Evolutionary conservation across 2,113 vertebrate species (phyloP).

Genomic region (Alectura lathami): DNA sequence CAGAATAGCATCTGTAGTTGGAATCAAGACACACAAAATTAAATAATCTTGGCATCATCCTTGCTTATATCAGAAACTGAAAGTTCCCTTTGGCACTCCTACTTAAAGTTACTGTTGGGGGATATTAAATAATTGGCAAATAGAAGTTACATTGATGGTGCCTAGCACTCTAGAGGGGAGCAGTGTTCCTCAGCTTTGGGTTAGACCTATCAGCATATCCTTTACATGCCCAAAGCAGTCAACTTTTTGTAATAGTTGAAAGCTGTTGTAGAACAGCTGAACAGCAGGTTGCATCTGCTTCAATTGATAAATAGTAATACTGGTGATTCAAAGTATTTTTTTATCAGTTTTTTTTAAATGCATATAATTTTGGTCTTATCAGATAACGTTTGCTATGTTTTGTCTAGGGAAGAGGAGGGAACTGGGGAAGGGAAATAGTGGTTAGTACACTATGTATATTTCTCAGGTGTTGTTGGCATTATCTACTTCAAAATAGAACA

Average conservation of each 20-base stretch:
- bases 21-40: background rate
- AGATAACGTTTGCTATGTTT: background rate
- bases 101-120: background rate
- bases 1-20: background rate
- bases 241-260: background rate
- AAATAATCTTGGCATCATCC: background rate
- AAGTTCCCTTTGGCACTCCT: background rate
- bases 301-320: background rate
- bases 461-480: background rate
- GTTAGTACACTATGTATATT: background rate
- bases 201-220: background rate
- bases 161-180: background rate
- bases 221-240: background rate
- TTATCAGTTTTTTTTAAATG: background rate
- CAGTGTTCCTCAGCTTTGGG: background rate
- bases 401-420: background rate
- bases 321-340: background rate
- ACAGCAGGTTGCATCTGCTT: fast-evolving
- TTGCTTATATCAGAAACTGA: background rate
- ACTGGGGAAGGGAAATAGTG: background rate
- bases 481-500: background rate
- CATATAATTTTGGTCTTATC: background rate
- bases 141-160: background rate
- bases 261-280: background rate
- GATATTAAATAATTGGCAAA: background rate